These are phyloP conservation scores for Hydractinia echinata DNA, from an alignment of 30 jellyfish, hydroid and myxozoan genomes.

Conservation along the genomic window DNA sequence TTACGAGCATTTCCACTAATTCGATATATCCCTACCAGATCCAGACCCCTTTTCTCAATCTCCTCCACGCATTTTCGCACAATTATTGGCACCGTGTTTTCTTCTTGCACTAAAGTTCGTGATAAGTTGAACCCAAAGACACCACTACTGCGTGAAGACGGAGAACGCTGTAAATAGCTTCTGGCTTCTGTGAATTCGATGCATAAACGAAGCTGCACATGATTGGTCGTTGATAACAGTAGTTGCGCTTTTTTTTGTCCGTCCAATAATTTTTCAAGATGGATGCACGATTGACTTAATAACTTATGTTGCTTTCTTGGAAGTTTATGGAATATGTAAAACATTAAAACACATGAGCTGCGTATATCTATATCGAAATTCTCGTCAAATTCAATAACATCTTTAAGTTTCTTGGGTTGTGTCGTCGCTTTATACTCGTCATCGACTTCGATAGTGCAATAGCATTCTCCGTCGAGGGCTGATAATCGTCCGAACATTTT, in stretches of 20 bases:
- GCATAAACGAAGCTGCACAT: constrained; percentile 4
- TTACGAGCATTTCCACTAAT: constrained; percentile 92
- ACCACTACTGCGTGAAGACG: constrained; percentile 77
- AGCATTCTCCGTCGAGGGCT: constrained; percentile 28
- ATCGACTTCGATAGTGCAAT: constrained; percentile 60
- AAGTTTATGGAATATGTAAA: constrained; percentile 35
- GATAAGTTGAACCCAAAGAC: constrained; percentile 83
- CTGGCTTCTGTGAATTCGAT: constrained; percentile 72
- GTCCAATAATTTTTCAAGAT: neutral
- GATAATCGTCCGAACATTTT: constrained; percentile 21
- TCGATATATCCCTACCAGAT: constrained; percentile 75
- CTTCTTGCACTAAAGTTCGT: constrained; percentile 67
- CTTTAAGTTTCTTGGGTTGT: constrained; percentile 31
- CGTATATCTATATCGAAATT: constrained; percentile 80
- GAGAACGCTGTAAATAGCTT: constrained; percentile 76
- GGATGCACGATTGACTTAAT: constrained; percentile 12
- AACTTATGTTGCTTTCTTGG: neutral
- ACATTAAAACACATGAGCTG: constrained; percentile 61
- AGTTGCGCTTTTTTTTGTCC: neutral
- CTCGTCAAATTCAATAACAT: constrained; percentile 48
- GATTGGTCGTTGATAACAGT: constrained; percentile 12
- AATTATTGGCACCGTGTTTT: constrained; percentile 68
- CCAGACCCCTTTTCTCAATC: constrained; percentile 78
- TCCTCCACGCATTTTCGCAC: constrained; percentile 92
- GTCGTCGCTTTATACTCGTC: constrained; percentile 86